Percentiles rank a stretch among this genome's conserved stretches.
Conservation (phyloP, 2,797 vertebrate species). For the Xiphophorus birchmanni region DNA sequence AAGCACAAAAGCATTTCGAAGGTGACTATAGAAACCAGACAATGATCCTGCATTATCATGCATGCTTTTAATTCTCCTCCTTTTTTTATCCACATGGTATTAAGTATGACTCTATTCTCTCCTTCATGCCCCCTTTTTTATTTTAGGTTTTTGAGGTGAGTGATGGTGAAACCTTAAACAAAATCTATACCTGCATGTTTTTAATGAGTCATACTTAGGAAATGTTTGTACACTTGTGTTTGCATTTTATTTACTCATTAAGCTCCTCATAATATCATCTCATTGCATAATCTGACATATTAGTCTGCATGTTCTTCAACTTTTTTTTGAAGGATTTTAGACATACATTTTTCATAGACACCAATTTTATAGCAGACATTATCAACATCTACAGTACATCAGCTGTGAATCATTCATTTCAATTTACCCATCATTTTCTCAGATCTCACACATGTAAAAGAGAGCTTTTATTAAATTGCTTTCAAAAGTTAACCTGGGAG, state of each 20-base stretch:
- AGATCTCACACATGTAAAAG: not conserved
- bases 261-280: not conserved
- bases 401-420: not conserved
- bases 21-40: not conserved
- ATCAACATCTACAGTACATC: not conserved
- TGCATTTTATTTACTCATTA: constrained; percentile 2
- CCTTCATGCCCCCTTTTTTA: constrained; percentile 89
- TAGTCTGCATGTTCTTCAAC: not conserved
- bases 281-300: not conserved
- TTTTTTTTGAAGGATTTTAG: not conserved
- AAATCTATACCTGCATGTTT: constrained; percentile 37
- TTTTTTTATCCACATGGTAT: constrained; percentile 51
- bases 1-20: not conserved
- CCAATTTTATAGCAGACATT: not conserved
- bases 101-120: constrained; percentile 81
- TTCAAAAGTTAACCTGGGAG: not conserved
- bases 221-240: constrained; percentile 28
- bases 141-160: constrained; percentile 98
- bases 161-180: constrained; percentile 53
- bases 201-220: constrained; percentile 53
- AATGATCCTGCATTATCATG: constrained; percentile 27
- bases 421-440: not conserved
- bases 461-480: not conserved
- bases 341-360: not conserved
- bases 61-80: constrained; percentile 42